phyloP scores from a whole-genome alignment of 2,888 invertebrate genomes.

The Ennomos quercinarius region DNA sequence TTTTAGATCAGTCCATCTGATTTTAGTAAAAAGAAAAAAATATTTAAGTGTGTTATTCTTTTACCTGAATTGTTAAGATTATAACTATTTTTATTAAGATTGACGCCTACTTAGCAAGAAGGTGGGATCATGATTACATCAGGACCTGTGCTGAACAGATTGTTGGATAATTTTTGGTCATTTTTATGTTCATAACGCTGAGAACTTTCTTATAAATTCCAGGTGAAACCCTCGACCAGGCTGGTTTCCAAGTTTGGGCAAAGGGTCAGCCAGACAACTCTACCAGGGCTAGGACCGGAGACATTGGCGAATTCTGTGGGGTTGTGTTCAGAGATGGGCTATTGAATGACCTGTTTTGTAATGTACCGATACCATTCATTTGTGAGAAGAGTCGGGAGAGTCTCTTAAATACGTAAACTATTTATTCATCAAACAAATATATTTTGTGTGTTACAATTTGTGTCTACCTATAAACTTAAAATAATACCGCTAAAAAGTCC shows the following conservation, averaged over 20 bases:
- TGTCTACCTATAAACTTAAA: too few species aligned
- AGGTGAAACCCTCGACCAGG: conserved; percentile 52
- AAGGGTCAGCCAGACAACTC: conserved; percentile 48
- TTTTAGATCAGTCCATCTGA: neutral
- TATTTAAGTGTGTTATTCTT: neutral
- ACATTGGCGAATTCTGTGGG: conserved; percentile 51
- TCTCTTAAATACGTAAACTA: neutral
- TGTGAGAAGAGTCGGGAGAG: conserved; percentile 14
- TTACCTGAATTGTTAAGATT: too few species aligned
- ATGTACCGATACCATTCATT: conserved; percentile 5
- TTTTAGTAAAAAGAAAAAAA: too few species aligned
- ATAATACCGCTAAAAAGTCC: too few species aligned
- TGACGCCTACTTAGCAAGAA: too few species aligned
- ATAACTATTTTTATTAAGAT: too few species aligned
- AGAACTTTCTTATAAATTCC: conserved; percentile 1
- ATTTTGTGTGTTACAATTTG: too few species aligned
- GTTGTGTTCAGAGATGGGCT: conserved; percentile 43
- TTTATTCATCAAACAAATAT: too few species aligned
- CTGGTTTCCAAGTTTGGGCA: conserved; percentile 53
- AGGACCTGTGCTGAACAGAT: too few species aligned
- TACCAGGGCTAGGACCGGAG: neutral
- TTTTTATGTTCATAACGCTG: neutral
- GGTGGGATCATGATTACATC: too few species aligned
- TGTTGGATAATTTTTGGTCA: too few species aligned
- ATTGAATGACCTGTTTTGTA: conserved; percentile 50